Percentiles rank a stretch among this genome's conserved stretches.
Conservation (phyloP, 2,113 vertebrate genomes). For the Chunga burmeisteri region DNA sequence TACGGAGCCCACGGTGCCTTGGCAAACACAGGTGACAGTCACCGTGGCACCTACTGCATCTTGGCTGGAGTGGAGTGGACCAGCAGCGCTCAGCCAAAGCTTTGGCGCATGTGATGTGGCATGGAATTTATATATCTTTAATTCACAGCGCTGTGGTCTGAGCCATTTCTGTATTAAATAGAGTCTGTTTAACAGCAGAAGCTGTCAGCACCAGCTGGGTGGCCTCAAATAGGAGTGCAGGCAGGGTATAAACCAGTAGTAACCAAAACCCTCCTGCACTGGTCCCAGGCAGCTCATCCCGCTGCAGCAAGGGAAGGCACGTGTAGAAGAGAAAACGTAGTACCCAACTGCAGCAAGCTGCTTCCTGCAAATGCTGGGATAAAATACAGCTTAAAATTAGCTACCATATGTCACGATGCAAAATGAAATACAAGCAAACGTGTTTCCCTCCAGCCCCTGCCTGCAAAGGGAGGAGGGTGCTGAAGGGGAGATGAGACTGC, state of each 20-base stretch:
- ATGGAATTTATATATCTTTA: not conserved
- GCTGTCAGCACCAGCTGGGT: not conserved
- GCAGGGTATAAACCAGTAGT: not conserved
- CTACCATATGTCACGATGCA: not conserved
- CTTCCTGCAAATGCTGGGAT: not conserved
- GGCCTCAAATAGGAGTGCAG: not conserved
- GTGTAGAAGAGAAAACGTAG: not conserved
- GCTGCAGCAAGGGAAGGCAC: not conserved
- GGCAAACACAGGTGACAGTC: not conserved
- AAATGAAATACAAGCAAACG: not conserved
- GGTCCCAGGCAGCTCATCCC: not conserved
- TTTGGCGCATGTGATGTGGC: not conserved
- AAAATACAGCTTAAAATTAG: not conserved
- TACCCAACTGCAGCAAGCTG: not conserved
- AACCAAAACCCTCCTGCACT: not conserved
- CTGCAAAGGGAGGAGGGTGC: not conserved
- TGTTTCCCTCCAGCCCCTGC: not conserved
- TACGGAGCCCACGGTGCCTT: accelerated
- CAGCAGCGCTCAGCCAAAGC: not conserved
- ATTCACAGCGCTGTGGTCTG: not conserved
- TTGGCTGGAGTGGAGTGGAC: not conserved
- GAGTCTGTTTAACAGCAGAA: not conserved
- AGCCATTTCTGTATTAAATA: not conserved
- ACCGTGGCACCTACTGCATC: not conserved
- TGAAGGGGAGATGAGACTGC: not conserved